These are phyloP conservation scores for Pangasianodon hypophthalmus DNA, from an alignment of 2,113 vertebrate species.

Conservation along the genomic window DNA sequence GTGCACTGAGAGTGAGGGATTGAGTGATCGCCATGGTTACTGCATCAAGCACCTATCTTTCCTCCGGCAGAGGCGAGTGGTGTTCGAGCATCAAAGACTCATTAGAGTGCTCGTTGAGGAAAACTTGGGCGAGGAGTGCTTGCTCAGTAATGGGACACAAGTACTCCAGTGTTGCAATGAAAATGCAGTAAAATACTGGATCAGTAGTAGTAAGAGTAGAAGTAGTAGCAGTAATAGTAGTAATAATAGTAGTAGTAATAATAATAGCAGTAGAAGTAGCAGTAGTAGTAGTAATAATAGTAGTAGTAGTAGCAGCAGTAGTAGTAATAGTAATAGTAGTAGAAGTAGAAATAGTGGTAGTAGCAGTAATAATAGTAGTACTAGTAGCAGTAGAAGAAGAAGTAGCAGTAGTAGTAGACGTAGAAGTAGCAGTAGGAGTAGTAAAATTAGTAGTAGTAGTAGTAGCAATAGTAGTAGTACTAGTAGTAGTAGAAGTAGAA, in stretches of 20 bases:
- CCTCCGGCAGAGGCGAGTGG: neutral
- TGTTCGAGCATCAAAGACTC: conserved; percentile 30
- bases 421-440: neutral
- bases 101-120: conserved; percentile 20
- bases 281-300: neutral
- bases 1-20: conserved; percentile 15
- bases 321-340: neutral
- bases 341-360: too few species aligned
- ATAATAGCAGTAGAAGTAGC: neutral
- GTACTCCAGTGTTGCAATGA: neutral
- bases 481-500: neutral
- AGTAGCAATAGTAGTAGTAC: neutral
- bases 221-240: neutral
- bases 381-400: too few species aligned
- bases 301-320: neutral
- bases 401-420: too few species aligned
- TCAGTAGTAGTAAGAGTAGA: neutral
- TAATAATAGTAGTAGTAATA: neutral
- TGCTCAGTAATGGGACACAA: neutral
- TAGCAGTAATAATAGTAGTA: too few species aligned
- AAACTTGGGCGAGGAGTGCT: conserved; percentile 15
- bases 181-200: neutral
- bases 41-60: conserved; percentile 36
- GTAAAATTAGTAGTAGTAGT: neutral
- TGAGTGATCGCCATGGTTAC: conserved; percentile 39